A percentile compares a stretch with the other conserved stretches of the same genome.
Evolutionary conservation across 2,888 invertebrate genomes (phyloP).

Genomic region (Doris montereyensis): DNA sequence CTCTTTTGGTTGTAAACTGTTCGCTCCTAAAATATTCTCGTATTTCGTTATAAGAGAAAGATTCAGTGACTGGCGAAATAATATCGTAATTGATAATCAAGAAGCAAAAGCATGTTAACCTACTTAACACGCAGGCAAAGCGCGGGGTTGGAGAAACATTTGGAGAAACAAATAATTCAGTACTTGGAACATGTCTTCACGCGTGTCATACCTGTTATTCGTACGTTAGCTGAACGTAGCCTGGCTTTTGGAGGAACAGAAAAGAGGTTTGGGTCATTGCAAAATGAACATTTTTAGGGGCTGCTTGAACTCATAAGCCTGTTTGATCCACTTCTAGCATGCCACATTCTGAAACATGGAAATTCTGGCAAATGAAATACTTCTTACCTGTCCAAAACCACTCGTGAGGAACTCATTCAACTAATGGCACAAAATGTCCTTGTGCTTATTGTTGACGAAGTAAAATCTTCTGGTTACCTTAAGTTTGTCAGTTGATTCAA

Average conservation of each 20-base stretch:
- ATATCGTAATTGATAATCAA: too few species aligned
- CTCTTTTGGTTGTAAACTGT: too few species aligned
- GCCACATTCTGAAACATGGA: slow-evolving; percentile 13
- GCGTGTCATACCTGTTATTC: not conserved
- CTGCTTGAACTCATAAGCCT: not conserved
- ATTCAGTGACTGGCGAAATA: too few species aligned
- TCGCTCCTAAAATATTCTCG: too few species aligned
- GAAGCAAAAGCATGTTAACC: too few species aligned
- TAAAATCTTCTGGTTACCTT: not conserved
- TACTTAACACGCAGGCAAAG: not conserved
- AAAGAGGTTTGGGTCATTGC: not conserved
- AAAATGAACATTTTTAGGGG: slow-evolving; percentile 1
- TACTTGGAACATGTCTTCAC: not conserved
- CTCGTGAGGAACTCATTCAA: slow-evolving; percentile 10
- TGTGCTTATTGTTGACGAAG: slow-evolving; percentile 7
- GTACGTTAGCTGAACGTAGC: slow-evolving; percentile 1
- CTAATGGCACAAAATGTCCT: slow-evolving; percentile 6
- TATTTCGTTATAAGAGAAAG: too few species aligned
- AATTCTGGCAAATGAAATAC: slow-evolving; percentile 8
- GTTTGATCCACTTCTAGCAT: not conserved
- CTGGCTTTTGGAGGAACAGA: slow-evolving; percentile 8
- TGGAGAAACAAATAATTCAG: slow-evolving; percentile 1
- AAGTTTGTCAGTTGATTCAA: slow-evolving; percentile 1
- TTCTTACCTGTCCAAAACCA: slow-evolving; percentile 6
- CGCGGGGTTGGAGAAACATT: not conserved